Conservation (phyloP, 2,888 invertebrate genomes). For the Barypeithes pellucidus region DNA sequence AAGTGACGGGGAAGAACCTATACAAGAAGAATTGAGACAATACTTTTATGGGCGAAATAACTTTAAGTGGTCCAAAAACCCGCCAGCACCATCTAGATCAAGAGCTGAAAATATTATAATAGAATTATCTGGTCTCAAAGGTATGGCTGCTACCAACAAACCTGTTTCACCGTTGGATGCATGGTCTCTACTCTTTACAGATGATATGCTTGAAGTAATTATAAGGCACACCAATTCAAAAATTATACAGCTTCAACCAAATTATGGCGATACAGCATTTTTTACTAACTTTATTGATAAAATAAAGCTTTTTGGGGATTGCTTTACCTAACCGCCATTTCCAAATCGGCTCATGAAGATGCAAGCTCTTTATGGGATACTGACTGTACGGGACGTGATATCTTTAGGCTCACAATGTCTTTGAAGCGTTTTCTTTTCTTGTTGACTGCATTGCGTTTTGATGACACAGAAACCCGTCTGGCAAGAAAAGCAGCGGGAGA, state of each 20-base stretch:
- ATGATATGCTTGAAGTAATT: slow-evolving; percentile 38
- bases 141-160: slow-evolving; percentile 35
- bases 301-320: too few species aligned
- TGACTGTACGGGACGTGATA: slow-evolving; percentile 44
- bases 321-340: too few species aligned
- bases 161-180: slow-evolving; percentile 36
- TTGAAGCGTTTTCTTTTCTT: slow-evolving; percentile 37
- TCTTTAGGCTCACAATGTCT: slow-evolving; percentile 41
- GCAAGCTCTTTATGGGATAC: slow-evolving; percentile 24
- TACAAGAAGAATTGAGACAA: slow-evolving; percentile 19
- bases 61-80: slow-evolving; percentile 44
- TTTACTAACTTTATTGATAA: too few species aligned
- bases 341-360: too few species aligned
- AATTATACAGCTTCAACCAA: slow-evolving; percentile 35
- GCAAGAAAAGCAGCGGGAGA: slow-evolving; percentile 31
- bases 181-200: slow-evolving; percentile 45
- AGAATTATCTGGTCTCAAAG: slow-evolving; percentile 39
- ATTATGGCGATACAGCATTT: too few species aligned
- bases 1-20: slow-evolving; percentile 12
- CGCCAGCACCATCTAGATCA: slow-evolving; percentile 31
- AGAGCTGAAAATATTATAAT: slow-evolving; percentile 37
- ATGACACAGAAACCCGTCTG: slow-evolving; percentile 39
- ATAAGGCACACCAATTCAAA: slow-evolving; percentile 38
- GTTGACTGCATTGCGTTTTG: slow-evolving; percentile 43
- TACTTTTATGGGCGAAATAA: slow-evolving; percentile 43